Evolutionary conservation across 2,888 invertebrate species (phyloP).

Genomic region (Meloe dianella): DNA sequence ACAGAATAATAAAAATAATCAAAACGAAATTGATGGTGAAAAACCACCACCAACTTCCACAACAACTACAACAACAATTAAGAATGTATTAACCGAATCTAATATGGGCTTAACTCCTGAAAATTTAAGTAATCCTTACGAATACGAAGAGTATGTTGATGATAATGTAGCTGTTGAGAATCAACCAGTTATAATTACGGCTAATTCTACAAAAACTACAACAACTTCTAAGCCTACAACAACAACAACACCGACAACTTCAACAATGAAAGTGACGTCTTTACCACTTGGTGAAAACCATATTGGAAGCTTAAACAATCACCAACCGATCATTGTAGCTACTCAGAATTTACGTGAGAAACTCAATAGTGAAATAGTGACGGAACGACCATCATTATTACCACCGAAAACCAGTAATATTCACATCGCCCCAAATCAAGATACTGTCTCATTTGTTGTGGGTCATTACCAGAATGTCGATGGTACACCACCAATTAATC

Average conservation of each 20-base stretch:
- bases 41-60: constrained; percentile 37
- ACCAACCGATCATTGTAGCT: constrained; percentile 54
- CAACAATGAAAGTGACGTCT: constrained; percentile 53
- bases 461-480: constrained; percentile 69
- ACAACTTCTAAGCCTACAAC: constrained; percentile 19
- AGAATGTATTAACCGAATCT: constrained; percentile 43
- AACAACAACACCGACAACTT: constrained; percentile 35
- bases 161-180: constrained; percentile 52
- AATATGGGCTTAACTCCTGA: constrained; percentile 38
- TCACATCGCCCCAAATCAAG: constrained; percentile 68
- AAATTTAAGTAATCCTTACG: constrained; percentile 40
- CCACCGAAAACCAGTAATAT: constrained; percentile 68
- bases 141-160: constrained; percentile 50
- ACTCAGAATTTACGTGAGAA: constrained; percentile 57
- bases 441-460: constrained; percentile 69
- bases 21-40: constrained; percentile 36
- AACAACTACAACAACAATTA: constrained; percentile 29
- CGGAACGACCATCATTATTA: constrained; percentile 40
- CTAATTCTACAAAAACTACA: constrained; percentile 20
- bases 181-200: constrained; percentile 35
- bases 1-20: constrained; percentile 37
- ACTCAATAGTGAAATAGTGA: constrained; percentile 56
- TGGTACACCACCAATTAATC: constrained; percentile 26
- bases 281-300: constrained; percentile 58
- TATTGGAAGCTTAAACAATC: constrained; percentile 42